Percentiles rank a stretch among this genome's conserved stretches.
phyloP scores from a whole-genome alignment of 2,888 invertebrate species.

The Phortica magna region DNA sequence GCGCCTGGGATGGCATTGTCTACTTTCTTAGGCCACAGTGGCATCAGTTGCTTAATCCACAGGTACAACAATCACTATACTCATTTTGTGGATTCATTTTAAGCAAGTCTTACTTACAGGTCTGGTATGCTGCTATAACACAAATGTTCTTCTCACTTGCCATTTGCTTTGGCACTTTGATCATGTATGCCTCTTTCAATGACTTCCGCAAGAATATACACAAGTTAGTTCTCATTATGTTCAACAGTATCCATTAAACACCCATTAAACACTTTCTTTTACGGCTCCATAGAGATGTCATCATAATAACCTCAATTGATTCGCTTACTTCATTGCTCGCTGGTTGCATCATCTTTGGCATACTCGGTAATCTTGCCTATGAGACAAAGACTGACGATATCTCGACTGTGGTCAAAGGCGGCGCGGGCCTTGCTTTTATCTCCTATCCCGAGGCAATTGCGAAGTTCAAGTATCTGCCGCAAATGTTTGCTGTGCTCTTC shows the following conservation, averaged over 20 bases:
- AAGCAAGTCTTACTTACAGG: conserved; percentile 67
- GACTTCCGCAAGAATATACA: conserved; percentile 81
- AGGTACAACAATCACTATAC: conserved; percentile 47
- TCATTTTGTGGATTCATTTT: background rate
- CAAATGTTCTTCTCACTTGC: conserved; percentile 83
- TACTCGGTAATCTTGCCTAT: conserved; percentile 88
- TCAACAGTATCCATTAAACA: background rate
- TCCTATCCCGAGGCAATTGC: conserved; percentile 83
- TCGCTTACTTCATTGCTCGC: conserved; percentile 90
- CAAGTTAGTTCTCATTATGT: conserved; percentile 74
- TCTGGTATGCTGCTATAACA: conserved; percentile 83
- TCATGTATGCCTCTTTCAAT: conserved; percentile 83
- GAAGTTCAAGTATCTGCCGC: conserved; percentile 79
- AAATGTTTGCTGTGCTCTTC: conserved; percentile 80
- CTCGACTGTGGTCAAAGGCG: conserved; percentile 83
- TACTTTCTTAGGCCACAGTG: conserved; percentile 84
- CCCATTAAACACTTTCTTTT: background rate
- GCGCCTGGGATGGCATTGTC: conserved; percentile 81
- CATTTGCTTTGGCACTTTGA: conserved; percentile 82
- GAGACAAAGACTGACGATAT: conserved; percentile 82
- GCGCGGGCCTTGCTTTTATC: conserved; percentile 89
- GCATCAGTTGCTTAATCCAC: conserved; percentile 77
- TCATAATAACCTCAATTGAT: conserved; percentile 89
- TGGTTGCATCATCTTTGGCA: conserved; percentile 90
- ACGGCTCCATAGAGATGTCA: conserved; percentile 82